Evolutionary conservation across 2,113 vertebrate species (phyloP).

Genomic region (Callaeas wilsoni): DNA sequence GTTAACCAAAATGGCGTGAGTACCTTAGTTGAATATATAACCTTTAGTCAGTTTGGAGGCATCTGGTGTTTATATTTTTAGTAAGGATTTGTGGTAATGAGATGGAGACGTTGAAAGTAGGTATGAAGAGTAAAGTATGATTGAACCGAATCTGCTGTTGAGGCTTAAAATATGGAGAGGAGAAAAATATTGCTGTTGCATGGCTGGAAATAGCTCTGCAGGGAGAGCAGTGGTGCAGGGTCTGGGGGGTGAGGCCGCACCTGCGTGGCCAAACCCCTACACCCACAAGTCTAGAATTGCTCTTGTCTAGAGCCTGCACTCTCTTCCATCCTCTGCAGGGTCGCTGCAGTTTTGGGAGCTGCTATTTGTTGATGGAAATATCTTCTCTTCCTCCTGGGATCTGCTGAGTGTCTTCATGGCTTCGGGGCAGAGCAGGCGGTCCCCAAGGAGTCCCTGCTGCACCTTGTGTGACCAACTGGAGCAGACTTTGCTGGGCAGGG

Average conservation of each 20-base stretch:
- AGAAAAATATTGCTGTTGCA: neutral
- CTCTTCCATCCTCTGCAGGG: neutral
- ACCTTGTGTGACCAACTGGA: no score
- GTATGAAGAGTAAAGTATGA: neutral
- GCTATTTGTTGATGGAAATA: neutral
- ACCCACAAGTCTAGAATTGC: neutral
- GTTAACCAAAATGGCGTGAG: neutral
- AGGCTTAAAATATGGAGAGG: neutral
- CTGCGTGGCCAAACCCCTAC: neutral
- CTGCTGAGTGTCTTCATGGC: neutral
- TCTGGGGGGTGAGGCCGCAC: neutral
- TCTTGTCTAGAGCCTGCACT: rapidly evolving
- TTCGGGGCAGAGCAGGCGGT: neutral
- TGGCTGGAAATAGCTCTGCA: neutral
- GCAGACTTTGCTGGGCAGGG: neutral
- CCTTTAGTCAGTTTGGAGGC: neutral
- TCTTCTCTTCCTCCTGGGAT: neutral
- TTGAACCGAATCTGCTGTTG: neutral
- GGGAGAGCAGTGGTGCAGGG: neutral
- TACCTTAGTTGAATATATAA: neutral
- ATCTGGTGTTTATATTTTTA: neutral
- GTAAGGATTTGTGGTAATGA: neutral
- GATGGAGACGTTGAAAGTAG: neutral
- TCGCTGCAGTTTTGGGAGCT: neutral
- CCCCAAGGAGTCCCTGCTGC: rapidly evolving